phyloP scores from a whole-genome alignment of 1,140 invertebrate species.

The Trichonephila clavata region DNA sequence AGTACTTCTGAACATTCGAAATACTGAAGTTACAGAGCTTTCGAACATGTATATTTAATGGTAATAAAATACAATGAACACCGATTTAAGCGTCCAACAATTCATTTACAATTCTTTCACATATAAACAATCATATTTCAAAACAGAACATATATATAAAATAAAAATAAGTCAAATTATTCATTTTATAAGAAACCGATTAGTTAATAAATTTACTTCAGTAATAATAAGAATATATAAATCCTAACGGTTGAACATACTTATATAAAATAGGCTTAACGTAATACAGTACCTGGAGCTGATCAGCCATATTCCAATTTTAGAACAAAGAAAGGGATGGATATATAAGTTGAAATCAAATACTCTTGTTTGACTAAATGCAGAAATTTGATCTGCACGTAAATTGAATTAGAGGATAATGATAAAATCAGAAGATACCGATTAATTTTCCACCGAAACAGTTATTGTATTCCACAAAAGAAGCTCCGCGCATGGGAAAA shows the following conservation, averaged over 20 bases:
- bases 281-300: slow-evolving; percentile 47
- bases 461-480: background rate
- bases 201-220: background rate
- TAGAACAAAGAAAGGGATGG: background rate
- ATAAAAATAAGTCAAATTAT: background rate
- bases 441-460: background rate
- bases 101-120: no score
- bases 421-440: no score
- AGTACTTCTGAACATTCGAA: no score
- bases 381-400: background rate
- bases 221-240: background rate
- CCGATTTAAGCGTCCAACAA: no score
- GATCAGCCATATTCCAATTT: slow-evolving; percentile 16
- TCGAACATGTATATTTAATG: no score
- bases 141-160: no score
- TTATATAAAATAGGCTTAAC: slow-evolving; percentile 51
- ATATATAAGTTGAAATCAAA: background rate
- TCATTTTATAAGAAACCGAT: background rate
- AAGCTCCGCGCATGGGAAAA: background rate
- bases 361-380: background rate
- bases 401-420: background rate
- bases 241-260: background rate
- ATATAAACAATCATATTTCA: no score
- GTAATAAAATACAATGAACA: no score
- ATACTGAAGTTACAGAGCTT: no score